phyloP scores from a whole-genome alignment of 1,140 invertebrate species.

The Drosophila rhopaloa region DNA sequence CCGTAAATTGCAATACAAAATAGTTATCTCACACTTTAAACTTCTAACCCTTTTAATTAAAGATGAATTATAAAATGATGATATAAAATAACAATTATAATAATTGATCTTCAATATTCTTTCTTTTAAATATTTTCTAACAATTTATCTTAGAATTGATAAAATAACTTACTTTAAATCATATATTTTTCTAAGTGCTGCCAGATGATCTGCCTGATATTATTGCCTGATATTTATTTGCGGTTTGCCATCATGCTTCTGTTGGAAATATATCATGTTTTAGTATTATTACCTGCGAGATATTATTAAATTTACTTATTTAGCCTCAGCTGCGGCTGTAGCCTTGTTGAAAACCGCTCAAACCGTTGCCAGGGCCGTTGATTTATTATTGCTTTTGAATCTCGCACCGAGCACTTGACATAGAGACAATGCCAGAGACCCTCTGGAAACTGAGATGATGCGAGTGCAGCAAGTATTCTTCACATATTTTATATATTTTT shows the following conservation, averaged over 20 bases:
- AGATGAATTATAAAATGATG: no score
- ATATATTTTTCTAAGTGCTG: slow-evolving; percentile 5
- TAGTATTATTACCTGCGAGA: slow-evolving; percentile 35
- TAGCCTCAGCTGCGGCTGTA: slow-evolving; percentile 20
- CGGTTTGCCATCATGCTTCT: slow-evolving; percentile 49
- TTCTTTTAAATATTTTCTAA: no score
- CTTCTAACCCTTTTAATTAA: no score
- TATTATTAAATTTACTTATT: slow-evolving; percentile 34
- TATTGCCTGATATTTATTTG: slow-evolving; percentile 31
- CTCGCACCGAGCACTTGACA: slow-evolving; percentile 29
- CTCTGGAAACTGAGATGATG: not conserved
- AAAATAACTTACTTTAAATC: not conserved
- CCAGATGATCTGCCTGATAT: slow-evolving; percentile 26
- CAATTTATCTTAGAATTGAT: no score
- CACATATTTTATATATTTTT: slow-evolving; percentile 14
- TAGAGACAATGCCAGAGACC: slow-evolving; percentile 38
- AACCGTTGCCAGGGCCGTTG: slow-evolving; percentile 33
- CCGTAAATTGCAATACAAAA: not conserved
- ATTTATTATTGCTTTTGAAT: slow-evolving; percentile 33
- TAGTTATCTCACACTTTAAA: no score
- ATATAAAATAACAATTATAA: no score
- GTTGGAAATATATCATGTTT: slow-evolving; percentile 30
- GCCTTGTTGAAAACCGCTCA: slow-evolving; percentile 41
- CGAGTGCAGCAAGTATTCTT: slow-evolving; percentile 6
- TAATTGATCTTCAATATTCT: no score